These are phyloP conservation scores for Dusona sp. DNA, from an alignment of 2,888 invertebrate genomes.

Conservation along the genomic window DNA sequence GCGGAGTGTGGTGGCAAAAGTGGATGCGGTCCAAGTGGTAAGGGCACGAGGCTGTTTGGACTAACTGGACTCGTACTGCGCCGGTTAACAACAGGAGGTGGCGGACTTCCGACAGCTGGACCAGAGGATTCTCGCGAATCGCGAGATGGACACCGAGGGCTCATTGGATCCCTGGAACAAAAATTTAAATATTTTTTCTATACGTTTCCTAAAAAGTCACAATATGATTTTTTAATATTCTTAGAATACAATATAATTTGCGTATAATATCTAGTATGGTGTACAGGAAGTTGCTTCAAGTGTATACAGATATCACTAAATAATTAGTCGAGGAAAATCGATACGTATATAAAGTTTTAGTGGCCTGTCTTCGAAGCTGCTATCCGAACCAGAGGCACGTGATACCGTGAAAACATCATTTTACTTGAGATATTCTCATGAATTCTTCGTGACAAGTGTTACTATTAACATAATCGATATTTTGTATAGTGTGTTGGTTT, in stretches of 20 bases:
- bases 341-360: not conserved
- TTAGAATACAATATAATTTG: not conserved
- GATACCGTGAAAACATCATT: not conserved
- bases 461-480: slow-evolving; percentile 75
- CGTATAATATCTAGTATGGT: no score
- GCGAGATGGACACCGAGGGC: slow-evolving; percentile 93
- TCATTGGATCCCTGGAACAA: slow-evolving; percentile 90
- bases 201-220: slow-evolving; percentile 7
- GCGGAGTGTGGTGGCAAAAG: slow-evolving; percentile 92
- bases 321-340: not conserved
- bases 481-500: slow-evolving; percentile 42
- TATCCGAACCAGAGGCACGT: not conserved
- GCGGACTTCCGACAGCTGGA: slow-evolving; percentile 90
- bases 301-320: not conserved
- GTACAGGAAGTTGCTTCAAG: not conserved
- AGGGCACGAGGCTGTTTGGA: slow-evolving; percentile 88
- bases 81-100: slow-evolving; percentile 86
- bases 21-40: slow-evolving; percentile 89
- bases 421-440: slow-evolving; percentile 50
- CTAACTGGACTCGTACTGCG: slow-evolving; percentile 87
- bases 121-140: slow-evolving; percentile 89
- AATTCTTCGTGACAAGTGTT: slow-evolving; percentile 71
- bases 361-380: not conserved
- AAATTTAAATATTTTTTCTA: slow-evolving; percentile 75
- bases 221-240: not conserved